Base-by-base conservation (phyloP, 1,140 invertebrate species). In the Drosophila baimaii region DNA sequence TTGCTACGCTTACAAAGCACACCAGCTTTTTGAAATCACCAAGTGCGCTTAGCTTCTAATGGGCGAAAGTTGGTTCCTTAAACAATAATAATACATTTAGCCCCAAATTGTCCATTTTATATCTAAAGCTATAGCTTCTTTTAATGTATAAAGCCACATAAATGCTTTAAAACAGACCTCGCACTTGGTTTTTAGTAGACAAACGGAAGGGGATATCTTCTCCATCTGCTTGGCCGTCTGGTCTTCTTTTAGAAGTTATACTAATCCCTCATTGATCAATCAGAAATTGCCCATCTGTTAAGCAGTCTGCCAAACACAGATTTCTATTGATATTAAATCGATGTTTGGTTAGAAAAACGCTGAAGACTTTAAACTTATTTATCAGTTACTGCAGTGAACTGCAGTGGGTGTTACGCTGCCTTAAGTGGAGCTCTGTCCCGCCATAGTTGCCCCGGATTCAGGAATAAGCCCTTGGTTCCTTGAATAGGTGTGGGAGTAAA, bases 1-100 rank as follows among this genome's bases (percentile, higher is more conserved):
- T 57, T 59, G 15, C 17, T 52, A 52, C 19, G 31, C 58, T 63
- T 57, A 41, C 19, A 62, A 54, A 8, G 51, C 19, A n/a, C 10
- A 37, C 9, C 44, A 46, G 25, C 31, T 35, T 29, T 37, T 31
- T 12, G 23, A n/a, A 51, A 21, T 59, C 23, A 62, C 17, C 31
- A 54, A 54, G 51, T 54, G 51, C 51, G 51, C 51, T 21, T 21
- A 27, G 51, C 21, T 55, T 19, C 6, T n/a, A n/a, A 27, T n/a
- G 5, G 13, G 13, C 9, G 10, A 13, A 2, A n/a, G 9, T 21
- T 37, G n/a, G 13, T 21, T 35, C 19, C 49, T 15, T 21, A 9
- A 54, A 35, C 8, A 23, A 15, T 35, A 49, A 33, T 33, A 33
- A 10, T 54, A 35, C 5, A 54, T 10, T 23, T 54, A 35, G 4